These are phyloP conservation scores for Merops nubicus DNA, from an alignment of 2,113 vertebrate species.

Conservation along the genomic window DNA sequence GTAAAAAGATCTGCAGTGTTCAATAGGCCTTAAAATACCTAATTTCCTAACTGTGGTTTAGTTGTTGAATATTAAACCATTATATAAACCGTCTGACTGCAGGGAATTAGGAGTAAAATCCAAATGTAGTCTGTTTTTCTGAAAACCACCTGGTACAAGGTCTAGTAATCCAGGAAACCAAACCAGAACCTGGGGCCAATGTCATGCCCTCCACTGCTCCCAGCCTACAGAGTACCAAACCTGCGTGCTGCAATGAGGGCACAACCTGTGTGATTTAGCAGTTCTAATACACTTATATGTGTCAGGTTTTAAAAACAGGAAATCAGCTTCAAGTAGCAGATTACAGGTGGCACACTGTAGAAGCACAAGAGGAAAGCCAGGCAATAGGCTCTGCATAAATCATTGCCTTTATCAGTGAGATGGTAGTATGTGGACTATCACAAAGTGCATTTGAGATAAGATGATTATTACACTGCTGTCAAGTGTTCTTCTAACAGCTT, in stretches of 20 bases:
- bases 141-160: neutral
- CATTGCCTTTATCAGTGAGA: neutral
- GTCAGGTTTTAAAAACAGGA: conserved; percentile 33
- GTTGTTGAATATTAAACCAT: conserved; percentile 1
- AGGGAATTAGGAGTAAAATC: neutral
- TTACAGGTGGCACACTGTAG: neutral
- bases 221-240: neutral
- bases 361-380: conserved; percentile 1
- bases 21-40: neutral
- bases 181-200: neutral
- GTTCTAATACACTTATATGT: neutral
- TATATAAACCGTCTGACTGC: neutral
- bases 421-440: neutral
- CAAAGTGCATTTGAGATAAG: neutral
- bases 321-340: conserved; percentile 16
- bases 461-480: neutral
- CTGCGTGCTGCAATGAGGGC: neutral
- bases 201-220: neutral
- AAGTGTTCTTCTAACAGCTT: neutral
- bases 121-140: neutral
- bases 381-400: conserved; percentile 5
- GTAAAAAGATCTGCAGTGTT: neutral
- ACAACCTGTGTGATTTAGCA: neutral
- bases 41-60: conserved; percentile 15
- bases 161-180: neutral